Conservation (phyloP, 2,888 invertebrate species). For the Lithophane socia region DNA sequence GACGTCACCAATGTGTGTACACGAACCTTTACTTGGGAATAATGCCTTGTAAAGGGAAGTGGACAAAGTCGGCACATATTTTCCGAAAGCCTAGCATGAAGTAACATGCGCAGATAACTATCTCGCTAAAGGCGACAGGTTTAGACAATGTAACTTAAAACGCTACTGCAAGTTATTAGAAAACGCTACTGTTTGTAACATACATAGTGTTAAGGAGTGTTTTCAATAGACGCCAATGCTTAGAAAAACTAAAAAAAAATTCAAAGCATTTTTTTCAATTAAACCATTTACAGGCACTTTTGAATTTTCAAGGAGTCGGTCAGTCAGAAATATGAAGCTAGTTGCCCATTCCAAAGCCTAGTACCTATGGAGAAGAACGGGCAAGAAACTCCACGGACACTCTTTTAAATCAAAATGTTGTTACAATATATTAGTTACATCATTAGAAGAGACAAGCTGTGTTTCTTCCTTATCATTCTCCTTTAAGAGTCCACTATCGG, state of each 20-base stretch:
- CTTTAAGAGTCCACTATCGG: neutral
- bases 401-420: no score
- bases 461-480: neutral
- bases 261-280: no score
- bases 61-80: constrained; percentile 16
- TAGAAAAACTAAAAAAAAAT: no score
- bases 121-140: constrained; percentile 29
- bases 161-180: constrained; percentile 22
- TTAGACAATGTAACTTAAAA: constrained; percentile 47
- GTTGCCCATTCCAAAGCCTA: no score
- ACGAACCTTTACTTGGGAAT: constrained; percentile 3
- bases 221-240: neutral
- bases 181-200: constrained; percentile 34
- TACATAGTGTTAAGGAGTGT: constrained; percentile 17
- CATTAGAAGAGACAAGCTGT: no score
- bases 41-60: constrained; percentile 25
- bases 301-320: no score
- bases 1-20: neutral
- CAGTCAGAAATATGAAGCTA: no score
- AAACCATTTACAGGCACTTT: no score
- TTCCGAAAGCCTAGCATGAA: constrained; percentile 15
- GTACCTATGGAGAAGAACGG: no score
- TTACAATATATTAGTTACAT: no score
- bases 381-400: no score
- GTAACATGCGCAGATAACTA: constrained; percentile 39